Base-by-base conservation (phyloP, 2,113 vertebrate species). In the Athene cunicularia region DNA sequence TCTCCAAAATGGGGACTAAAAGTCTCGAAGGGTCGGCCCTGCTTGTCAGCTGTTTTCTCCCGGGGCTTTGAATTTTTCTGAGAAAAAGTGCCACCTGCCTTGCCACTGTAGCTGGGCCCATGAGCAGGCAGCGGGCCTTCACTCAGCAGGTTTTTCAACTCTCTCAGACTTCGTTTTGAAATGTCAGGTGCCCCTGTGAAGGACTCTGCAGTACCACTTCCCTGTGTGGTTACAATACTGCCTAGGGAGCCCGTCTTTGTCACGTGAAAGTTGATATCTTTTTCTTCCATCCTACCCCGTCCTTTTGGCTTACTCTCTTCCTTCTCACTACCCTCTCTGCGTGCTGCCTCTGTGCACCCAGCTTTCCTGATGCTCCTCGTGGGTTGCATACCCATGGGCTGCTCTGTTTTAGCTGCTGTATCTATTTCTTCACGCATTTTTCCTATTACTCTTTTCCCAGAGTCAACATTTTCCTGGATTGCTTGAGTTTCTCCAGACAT, bases 81-180 rank as follows among this genome's bases (percentile, higher is more conserved):
- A 56, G 93, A 94, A 63, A 81, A 82, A 41, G 86, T 72, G 52
- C 88, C 68, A 8, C 94, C 93, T 1, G 60, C 62, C 56, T 92
- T 97, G 23, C 77, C 71, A 15, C 90, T 95, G 35, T 96, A 95
- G 71, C 17, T 97, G 9, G 84, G 96, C 35, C 77, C 91, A 32
- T 86, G 59, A 83, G 59, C 88, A 68, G 98, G 77, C n/a, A 97
- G 60, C n/a, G 97, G 91, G 28, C 96, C 97, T 33, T 98, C 98
- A 49, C 88, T 98, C 49, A 99, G 92, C n/a, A 98, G 87, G 56
- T 90, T 98, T 97, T 98, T 99, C 71, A 99, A 50, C 86, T 99
- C 98, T 63, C 98, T 97, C 66, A 99, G 79, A 52, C 98, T 99
- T 95, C 89, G 97, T 79, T 97, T 98, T 32, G 98, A 97, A 82